Base-by-base conservation (phyloP, 2,888 invertebrate species). In the Pyrochroa serraticornis region DNA sequence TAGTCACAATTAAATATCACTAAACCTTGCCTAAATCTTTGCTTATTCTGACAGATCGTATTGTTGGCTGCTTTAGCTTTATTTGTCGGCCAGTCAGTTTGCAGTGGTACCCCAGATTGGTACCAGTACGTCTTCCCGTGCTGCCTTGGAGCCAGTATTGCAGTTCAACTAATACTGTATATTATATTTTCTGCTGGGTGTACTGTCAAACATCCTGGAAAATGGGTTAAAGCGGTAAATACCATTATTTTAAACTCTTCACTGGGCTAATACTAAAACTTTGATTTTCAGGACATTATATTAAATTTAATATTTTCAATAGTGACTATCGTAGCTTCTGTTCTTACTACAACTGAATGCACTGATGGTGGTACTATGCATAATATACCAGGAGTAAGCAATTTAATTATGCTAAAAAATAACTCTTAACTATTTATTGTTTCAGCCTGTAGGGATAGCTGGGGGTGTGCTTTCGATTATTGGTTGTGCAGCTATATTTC, bases 401-500 rank as follows among this genome's bases (percentile, higher is more conserved):
- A 13, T 2, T 12, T 6, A 12, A 12, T 3, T 8, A 9, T 8
- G 6, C 12, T 49, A 44, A 7, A 30, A 30, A 43, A 10, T 51
- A 30, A 44, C 14, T 7, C 3, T 8, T 8, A 8, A 34, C 34
- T 10, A 37, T 41, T 30, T 7, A 14, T 41, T 49, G 30, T 66
- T 68, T 49, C 52, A 71, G 71, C 60, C 60, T 5, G 49, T 64
- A 42, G 67, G 66, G 8, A 64, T 70, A 30, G 62, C 61, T 31
- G 70, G 69, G 13, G 62, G 65, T 8, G 45, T 62, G 37, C 47
- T 67, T 39, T 46, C 65, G n/a, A 48, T 70, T 30, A 38, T 67
- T 8, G 67, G 69, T 31, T 71, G 71, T 57, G 69, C 59, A 6
- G 65, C 68, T 2, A 60, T 71, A 39, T 69, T 71, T 42, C 49